A percentile compares a stretch with the other conserved stretches of the same genome.
Evolutionary conservation across 2,888 invertebrate species (phyloP).

Genomic region (Capitulum mitella): DNA sequence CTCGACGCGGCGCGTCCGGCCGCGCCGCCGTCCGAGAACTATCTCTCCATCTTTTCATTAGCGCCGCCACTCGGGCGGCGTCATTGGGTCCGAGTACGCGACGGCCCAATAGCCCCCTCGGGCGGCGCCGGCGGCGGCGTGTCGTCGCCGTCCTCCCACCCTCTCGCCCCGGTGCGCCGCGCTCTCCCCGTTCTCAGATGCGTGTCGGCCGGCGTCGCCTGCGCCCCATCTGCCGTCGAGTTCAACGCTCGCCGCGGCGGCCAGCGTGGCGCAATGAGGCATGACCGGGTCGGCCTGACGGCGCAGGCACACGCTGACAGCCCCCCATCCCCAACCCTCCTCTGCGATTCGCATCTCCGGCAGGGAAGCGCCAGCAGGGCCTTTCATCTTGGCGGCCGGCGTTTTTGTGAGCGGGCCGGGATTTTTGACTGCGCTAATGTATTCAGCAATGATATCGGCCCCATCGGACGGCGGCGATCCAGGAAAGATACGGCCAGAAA

Average conservation of each 20-base stretch:
- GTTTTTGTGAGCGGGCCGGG: background rate
- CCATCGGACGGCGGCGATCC: background rate
- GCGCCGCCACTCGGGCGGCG: background rate
- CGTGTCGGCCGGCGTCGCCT: too few relatives aligned
- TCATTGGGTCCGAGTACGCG: background rate
- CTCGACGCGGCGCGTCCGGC: background rate
- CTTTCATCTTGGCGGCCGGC: background rate
- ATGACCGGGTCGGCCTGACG: background rate
- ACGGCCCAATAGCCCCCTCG: background rate
- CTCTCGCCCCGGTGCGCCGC: too few relatives aligned
- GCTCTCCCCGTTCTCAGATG: too few relatives aligned
- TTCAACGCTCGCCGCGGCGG: background rate
- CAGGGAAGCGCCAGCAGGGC: background rate
- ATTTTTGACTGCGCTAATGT: constrained; percentile 19
- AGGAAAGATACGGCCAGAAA: background rate
- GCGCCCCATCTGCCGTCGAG: background rate
- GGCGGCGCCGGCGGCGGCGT: background rate
- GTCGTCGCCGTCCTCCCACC: too few relatives aligned
- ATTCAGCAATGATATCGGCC: constrained; percentile 12
- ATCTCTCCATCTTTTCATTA: background rate
- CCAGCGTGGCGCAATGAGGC: background rate
- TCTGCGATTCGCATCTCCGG: background rate
- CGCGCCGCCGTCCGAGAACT: background rate
- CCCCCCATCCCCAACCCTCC: too few relatives aligned
- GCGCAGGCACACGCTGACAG: background rate